Percentiles rank a stretch among this genome's conserved stretches.
Evolutionary conservation across 2,888 invertebrate genomes (phyloP).

Genomic region (Lamellibrachia satsuma): DNA sequence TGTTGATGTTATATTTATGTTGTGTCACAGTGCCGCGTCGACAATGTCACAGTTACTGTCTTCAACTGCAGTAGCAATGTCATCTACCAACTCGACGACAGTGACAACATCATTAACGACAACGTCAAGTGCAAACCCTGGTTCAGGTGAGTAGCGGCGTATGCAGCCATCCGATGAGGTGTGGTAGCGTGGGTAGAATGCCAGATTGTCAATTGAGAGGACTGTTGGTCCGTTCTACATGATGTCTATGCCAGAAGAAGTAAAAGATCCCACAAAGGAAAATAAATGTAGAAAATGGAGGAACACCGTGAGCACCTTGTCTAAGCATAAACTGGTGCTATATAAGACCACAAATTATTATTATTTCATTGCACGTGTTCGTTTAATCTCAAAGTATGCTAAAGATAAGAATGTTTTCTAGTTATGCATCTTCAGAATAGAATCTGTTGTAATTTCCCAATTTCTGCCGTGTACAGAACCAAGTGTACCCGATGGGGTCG

Average conservation of each 20-base stretch:
- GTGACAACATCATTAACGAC: not conserved
- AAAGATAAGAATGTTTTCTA: not conserved
- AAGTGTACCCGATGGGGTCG: slow-evolving; percentile 72
- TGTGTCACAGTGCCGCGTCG: not conserved
- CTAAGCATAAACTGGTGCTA: too few species aligned
- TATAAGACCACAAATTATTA: too few species aligned
- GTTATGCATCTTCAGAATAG: not conserved
- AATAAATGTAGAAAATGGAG: too few species aligned
- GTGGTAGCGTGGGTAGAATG: too few species aligned
- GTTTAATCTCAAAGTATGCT: not conserved
- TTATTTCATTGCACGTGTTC: not conserved
- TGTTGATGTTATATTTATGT: not conserved
- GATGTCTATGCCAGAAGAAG: too few species aligned
- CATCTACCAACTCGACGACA: not conserved
- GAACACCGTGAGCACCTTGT: too few species aligned
- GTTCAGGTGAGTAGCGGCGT: not conserved
- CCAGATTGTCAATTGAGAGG: too few species aligned
- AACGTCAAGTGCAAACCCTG: not conserved
- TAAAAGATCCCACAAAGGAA: too few species aligned
- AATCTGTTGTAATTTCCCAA: not conserved
- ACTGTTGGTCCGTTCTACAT: too few species aligned
- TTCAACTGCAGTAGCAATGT: not conserved
- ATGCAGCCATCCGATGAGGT: not conserved
- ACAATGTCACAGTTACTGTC: slow-evolving; percentile 17
- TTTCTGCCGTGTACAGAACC: not conserved